Evolutionary conservation across 2,113 vertebrate species (phyloP).

Genomic region (Gymnarchus niloticus): DNA sequence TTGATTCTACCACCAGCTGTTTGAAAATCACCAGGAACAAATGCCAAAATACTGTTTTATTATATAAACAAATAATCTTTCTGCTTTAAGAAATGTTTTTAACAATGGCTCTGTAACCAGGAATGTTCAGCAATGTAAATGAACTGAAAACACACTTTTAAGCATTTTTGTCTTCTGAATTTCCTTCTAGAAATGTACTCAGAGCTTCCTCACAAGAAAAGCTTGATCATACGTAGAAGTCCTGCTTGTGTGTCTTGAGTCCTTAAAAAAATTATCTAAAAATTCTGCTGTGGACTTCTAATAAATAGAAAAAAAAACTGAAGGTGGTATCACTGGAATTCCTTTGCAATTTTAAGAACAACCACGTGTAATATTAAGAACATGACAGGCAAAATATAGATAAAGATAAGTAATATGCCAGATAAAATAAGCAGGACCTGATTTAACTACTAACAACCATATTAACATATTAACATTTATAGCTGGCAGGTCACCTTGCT

Average conservation of each 20-base stretch:
- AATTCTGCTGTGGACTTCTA: conserved; percentile 9
- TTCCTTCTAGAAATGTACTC: conserved; percentile 37
- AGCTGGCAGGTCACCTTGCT: conserved; percentile 7
- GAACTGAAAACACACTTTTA: not conserved
- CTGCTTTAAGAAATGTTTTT: not conserved
- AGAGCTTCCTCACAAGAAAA: conserved; percentile 45
- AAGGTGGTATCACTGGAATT: conserved; percentile 4
- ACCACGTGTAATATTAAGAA: conserved; percentile 20
- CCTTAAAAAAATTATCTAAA: conserved; percentile 22
- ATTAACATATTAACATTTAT: conserved; percentile 10
- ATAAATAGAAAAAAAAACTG: conserved; percentile 1
- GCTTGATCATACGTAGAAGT: conserved; percentile 20
- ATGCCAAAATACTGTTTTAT: not conserved
- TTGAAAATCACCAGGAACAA: not conserved
- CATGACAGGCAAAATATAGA: not conserved
- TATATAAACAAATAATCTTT: not conserved
- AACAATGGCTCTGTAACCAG: not conserved
- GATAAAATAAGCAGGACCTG: conserved; percentile 13
- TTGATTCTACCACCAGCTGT: conserved; percentile 21
- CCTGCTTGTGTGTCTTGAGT: conserved; percentile 19
- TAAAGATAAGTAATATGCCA: conserved; percentile 1
- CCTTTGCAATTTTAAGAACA: conserved; percentile 15
- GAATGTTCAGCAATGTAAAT: conserved; percentile 23
- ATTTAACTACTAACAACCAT: conserved; percentile 17
- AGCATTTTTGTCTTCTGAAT: conserved; percentile 36